Conservation (phyloP, 2,113 vertebrate genomes). For the Glaucidium brasilianum region DNA sequence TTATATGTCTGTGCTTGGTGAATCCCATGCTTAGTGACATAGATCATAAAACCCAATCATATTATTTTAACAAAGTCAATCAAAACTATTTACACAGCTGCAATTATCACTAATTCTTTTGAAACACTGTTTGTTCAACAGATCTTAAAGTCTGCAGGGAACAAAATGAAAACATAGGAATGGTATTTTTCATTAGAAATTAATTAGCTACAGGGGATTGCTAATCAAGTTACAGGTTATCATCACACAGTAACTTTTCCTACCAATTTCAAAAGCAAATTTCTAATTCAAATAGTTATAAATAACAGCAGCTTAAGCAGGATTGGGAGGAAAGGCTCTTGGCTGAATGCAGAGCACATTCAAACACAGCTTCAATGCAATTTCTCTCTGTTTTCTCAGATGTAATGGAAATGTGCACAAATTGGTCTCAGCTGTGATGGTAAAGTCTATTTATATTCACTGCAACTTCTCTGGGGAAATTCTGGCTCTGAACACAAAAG, state of each 20-base stretch:
- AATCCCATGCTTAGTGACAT: neutral
- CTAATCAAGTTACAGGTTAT: constrained; percentile 41
- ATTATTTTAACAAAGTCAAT: neutral
- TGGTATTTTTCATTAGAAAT: constrained; percentile 32
- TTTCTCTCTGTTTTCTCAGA: constrained; percentile 9
- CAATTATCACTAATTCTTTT: neutral
- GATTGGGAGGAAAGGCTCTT: neutral
- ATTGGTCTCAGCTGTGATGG: neutral
- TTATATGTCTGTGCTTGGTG: neutral
- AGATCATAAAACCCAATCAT: neutral
- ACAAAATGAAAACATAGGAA: neutral
- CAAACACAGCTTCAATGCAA: neutral
- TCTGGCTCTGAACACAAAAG: neutral
- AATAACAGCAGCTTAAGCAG: neutral
- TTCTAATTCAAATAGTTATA: constrained; percentile 35
- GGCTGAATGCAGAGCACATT: neutral
- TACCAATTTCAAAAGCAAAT: constrained; percentile 1
- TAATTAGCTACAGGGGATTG: neutral
- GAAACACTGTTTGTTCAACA: neutral
- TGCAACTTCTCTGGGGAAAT: neutral
- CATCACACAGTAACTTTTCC: neutral
- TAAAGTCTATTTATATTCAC: neutral
- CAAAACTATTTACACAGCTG: neutral
- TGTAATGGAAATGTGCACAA: neutral
- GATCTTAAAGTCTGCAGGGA: neutral